Conservation (phyloP, 1,140 invertebrate species). For the Drosophila parabipectinata region DNA sequence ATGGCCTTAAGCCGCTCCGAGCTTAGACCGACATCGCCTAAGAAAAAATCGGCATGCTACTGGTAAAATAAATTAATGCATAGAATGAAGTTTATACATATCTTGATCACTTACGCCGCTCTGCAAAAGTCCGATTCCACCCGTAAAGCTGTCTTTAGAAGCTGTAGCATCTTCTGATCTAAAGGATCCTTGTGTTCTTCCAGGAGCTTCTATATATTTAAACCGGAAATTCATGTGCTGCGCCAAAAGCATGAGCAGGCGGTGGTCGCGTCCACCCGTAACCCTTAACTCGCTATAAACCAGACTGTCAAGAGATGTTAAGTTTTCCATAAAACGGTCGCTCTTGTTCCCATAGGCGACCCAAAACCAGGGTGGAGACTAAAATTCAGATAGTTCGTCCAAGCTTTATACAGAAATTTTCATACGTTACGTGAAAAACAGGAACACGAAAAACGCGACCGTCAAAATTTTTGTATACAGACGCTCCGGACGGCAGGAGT, state of each 20-base stretch:
- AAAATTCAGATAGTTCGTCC: conserved; percentile 28
- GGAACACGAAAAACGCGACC: conserved; percentile 87
- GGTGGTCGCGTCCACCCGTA: conserved; percentile 88
- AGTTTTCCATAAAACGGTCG: background rate
- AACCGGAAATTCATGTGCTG: conserved; percentile 89
- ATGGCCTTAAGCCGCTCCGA: conserved; percentile 88
- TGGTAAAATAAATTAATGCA: conserved; percentile 1
- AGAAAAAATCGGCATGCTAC: conserved; percentile 88
- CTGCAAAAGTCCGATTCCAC: conserved; percentile 88
- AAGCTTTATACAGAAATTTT: background rate
- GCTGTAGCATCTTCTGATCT: conserved; percentile 84
- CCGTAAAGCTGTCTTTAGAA: conserved; percentile 87
- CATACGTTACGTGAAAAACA: conserved; percentile 86
- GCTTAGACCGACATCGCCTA: conserved; percentile 89
- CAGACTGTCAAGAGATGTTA: background rate
- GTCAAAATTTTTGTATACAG: conserved; percentile 87
- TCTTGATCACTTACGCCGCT: conserved; percentile 85
- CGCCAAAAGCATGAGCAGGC: conserved; percentile 86
- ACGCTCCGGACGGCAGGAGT: conserved; percentile 86
- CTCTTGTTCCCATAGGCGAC: conserved; percentile 85
- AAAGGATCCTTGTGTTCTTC: conserved; percentile 88
- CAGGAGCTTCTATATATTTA: conserved; percentile 88
- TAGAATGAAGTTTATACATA: background rate
- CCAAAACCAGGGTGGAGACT: conserved; percentile 91
- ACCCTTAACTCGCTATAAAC: conserved; percentile 86